These are phyloP conservation scores for Nycticorax nycticorax DNA, from an alignment of 2,113 vertebrate genomes.

Conservation along the genomic window DNA sequence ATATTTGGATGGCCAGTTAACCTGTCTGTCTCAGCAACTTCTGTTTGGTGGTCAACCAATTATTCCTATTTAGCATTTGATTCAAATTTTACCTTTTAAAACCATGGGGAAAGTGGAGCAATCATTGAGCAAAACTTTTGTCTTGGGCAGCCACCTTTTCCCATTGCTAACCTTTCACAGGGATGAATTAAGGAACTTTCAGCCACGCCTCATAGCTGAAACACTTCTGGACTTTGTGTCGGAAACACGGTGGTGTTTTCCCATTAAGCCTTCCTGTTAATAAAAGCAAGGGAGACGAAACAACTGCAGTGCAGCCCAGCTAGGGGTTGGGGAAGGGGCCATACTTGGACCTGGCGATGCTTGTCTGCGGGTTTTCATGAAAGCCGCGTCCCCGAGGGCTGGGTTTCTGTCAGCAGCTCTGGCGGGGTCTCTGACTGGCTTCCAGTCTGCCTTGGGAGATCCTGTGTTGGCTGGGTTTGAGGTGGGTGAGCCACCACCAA, in stretches of 20 bases:
- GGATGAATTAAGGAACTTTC: neutral
- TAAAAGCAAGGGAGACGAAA: neutral
- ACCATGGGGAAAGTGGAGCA: neutral
- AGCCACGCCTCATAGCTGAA: neutral
- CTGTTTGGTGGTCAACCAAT: neutral
- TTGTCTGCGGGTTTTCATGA: neutral
- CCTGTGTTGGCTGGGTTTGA: neutral
- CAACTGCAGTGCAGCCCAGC: neutral
- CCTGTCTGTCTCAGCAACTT: neutral
- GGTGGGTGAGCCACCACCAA: neutral
- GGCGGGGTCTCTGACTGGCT: too few species aligned
- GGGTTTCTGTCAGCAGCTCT: too few species aligned
- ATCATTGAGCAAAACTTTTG: neutral
- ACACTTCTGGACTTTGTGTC: neutral
- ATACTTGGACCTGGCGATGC: accelerated
- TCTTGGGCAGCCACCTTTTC: neutral
- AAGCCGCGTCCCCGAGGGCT: accelerated
- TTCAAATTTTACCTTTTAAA: neutral
- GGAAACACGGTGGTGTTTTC: neutral
- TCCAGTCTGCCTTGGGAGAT: neutral
- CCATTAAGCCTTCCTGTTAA: neutral
- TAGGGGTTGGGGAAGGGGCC: neutral
- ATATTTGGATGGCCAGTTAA: neutral
- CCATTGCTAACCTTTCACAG: neutral
- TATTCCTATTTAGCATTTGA: neutral